These are phyloP conservation scores for Peromyscus melanophrys DNA, from an alignment of 2,797 vertebrate genomes.

Conservation along the genomic window DNA sequence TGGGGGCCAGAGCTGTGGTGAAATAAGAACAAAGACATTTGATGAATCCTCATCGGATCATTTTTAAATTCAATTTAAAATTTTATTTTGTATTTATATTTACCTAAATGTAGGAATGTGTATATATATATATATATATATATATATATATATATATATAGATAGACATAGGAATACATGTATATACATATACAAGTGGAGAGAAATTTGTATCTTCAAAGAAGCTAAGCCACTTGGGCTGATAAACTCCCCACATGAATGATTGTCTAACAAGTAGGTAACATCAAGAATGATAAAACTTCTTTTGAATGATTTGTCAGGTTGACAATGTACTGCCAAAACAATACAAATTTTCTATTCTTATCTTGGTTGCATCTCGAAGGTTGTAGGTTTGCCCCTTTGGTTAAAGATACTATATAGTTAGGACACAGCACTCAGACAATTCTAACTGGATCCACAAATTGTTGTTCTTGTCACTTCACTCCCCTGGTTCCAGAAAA, in stretches of 20 bases:
- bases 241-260: background rate
- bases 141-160: too few relatives aligned
- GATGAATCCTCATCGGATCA: background rate
- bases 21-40: background rate
- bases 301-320: background rate
- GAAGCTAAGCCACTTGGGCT: background rate
- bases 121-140: too few relatives aligned
- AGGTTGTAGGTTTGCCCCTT: rapidly evolving
- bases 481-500: background rate
- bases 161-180: background rate
- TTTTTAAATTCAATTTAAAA: background rate
- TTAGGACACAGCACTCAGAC: rapidly evolving
- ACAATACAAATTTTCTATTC: too few relatives aligned
- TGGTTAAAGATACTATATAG: rapidly evolving
- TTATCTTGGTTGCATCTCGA: too few relatives aligned
- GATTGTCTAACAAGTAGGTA: background rate
- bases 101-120: too few relatives aligned
- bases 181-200: background rate
- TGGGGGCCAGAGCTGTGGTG: too few relatives aligned
- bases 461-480: background rate
- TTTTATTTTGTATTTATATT: background rate
- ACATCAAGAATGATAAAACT: background rate
- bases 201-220: background rate
- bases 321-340: background rate
- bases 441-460: background rate